Percentiles rank a stretch among this genome's conserved stretches.
Evolutionary conservation across 1,140 invertebrate species (phyloP).

Genomic region (Holcopasites calliopsidis): DNA sequence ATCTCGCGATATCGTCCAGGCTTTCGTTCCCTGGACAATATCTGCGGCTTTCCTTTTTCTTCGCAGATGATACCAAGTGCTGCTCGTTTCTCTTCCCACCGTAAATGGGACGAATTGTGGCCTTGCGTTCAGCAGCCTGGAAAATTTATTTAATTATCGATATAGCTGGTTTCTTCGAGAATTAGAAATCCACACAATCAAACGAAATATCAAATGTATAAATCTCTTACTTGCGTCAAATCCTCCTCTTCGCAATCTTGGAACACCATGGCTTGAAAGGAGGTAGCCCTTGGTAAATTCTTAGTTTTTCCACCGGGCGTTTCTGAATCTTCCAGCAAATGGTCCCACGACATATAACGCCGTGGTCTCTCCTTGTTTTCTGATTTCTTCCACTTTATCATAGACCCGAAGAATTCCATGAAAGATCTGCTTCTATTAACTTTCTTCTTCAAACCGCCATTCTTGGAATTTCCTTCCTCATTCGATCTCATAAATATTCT

Average conservation of each 20-base stretch:
- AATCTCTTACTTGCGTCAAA: neutral
- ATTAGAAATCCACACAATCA: no score
- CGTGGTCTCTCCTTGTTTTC: neutral
- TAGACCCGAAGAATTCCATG: conserved; percentile 40
- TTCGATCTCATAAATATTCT: neutral
- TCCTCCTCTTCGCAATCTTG: neutral
- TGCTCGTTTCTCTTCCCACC: conserved; percentile 9
- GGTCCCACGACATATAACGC: neutral
- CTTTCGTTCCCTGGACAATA: neutral
- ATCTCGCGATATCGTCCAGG: neutral
- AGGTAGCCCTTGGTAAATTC: neutral
- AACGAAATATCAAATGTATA: no score
- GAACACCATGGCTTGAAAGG: neutral
- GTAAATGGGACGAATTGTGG: conserved; percentile 53
- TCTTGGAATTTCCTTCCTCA: neutral
- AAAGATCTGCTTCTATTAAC: conserved; percentile 8
- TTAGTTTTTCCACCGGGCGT: neutral
- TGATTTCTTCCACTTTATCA: conserved; percentile 37
- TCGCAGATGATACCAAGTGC: neutral
- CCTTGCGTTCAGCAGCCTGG: conserved; percentile 2
- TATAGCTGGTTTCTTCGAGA: no score
- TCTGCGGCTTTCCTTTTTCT: neutral
- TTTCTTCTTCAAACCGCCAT: neutral
- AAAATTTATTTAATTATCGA: conserved; percentile 4
- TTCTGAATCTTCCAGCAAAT: neutral